Base-by-base conservation (phyloP, 2,888 invertebrate species). In the Tetanocera ferruginea region DNA sequence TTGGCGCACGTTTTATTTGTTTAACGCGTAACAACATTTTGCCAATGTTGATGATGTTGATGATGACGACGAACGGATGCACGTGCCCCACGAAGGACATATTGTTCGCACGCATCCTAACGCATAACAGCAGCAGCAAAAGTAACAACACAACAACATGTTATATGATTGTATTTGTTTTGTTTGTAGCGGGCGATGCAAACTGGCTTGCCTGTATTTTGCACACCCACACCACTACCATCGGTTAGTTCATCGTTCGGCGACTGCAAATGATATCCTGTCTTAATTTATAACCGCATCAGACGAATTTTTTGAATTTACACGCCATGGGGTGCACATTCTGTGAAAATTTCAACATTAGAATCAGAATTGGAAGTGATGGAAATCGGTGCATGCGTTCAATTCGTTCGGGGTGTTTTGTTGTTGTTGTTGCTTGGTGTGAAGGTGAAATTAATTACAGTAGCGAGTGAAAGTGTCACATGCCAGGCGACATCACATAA, bases 261-360 rank as follows among this genome's bases (percentile, higher is more conserved):
- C 25, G 57, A 83, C 87, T 87, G 88, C 88, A 88, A 87, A 86
- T 87, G 88, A 87, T 88, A 87, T 85, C 84, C 83, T 84, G 85
- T 85, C 85, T 86, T 86, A 87, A 88, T 87, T 87, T 87, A 87
- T 86, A 87, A 88, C 88, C 87, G 86, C 86, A 87, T 85, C 85
- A 85, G 86, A 84, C 86, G 43, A 11, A 43, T 43, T 43, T 37
- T 43, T 43, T 43, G 88, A 86, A 87, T 87, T 88, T 86, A 83
- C 84, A 83, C 85, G 74, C 87, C 82, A 81, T 83, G 86, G 85
- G 85, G 82, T 81, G 82, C 80, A 71, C 69, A 34, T 62, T 43
- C 60, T 52, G 73, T 69, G 74, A 28, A 34, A 25, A 19, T 19
- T n/a, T 49, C 57, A 72, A 25, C 60, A 67, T 17, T 52, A 74